phyloP scores from a whole-genome alignment of 2,888 invertebrate species.

The Scaptomyza tumidula region DNA sequence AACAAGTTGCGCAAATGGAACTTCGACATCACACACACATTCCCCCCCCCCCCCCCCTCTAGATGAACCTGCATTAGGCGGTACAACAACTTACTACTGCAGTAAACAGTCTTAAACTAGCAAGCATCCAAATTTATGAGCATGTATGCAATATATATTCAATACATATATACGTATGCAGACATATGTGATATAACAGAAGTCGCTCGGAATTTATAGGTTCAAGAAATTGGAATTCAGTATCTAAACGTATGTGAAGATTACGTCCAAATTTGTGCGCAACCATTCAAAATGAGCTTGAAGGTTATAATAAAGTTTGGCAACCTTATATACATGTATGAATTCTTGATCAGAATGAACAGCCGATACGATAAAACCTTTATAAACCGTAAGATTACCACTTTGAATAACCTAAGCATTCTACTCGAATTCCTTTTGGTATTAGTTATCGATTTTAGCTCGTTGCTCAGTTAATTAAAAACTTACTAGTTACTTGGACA shows the following conservation, averaged over 20 bases:
- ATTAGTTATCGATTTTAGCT: neutral
- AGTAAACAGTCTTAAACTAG: neutral
- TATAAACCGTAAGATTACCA: too few species aligned
- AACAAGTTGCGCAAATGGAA: conserved; percentile 32
- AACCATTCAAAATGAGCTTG: neutral
- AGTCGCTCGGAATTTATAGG: neutral
- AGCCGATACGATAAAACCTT: too few species aligned
- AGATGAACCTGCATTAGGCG: neutral
- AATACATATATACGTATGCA: too few species aligned
- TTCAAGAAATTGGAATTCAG: neutral
- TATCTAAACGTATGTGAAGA: neutral
- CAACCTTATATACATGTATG: neutral
- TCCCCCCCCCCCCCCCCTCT: too few species aligned
- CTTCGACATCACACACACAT: neutral
- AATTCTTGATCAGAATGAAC: neutral
- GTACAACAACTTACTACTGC: neutral
- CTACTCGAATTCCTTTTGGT: too few species aligned
- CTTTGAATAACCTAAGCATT: too few species aligned
- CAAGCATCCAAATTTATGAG: conserved; percentile 41
- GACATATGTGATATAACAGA: neutral
- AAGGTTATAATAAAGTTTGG: neutral
- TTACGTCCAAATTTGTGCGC: neutral
- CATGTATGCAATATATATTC: neutral
- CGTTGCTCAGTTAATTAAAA: neutral
- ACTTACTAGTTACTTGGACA: too few species aligned